Percentiles rank a stretch among this genome's conserved stretches.
Evolutionary conservation across 2,113 vertebrate genomes (phyloP).

Genomic region (Coptodon rendalli): DNA sequence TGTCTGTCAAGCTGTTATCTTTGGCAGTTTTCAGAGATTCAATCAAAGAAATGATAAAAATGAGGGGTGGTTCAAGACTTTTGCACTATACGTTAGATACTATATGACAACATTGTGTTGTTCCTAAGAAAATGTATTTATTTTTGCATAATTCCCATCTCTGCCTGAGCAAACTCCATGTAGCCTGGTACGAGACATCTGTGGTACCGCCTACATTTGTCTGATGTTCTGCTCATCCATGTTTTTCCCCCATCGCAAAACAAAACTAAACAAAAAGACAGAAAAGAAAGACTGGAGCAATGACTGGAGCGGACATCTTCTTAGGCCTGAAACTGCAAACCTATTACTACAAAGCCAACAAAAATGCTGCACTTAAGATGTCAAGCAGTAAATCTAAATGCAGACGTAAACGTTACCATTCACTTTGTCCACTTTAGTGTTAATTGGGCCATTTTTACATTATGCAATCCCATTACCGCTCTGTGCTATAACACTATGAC

Average conservation of each 20-base stretch:
- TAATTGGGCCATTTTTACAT: not conserved
- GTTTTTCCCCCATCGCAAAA: not conserved
- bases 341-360: not conserved
- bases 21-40: not conserved
- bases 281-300: not conserved
- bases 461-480: not conserved
- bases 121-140: not conserved
- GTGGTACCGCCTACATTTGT: not conserved
- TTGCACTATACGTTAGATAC: not conserved
- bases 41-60: not conserved
- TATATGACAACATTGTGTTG: not conserved
- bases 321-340: not conserved
- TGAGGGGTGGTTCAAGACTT: not conserved
- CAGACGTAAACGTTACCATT: not conserved
- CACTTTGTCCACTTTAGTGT: not conserved
- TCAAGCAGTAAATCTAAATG: not conserved
- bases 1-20: not conserved
- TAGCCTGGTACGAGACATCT: not conserved
- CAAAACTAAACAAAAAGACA: not conserved
- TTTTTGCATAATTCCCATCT: not conserved
- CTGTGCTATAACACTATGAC: not conserved
- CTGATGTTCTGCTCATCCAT: not conserved
- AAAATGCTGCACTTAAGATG: not conserved
- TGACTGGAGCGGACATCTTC: not conserved
- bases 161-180: not conserved